phyloP scores from a whole-genome alignment of 2,113 vertebrate species.

The Pantherophis guttatus region DNA sequence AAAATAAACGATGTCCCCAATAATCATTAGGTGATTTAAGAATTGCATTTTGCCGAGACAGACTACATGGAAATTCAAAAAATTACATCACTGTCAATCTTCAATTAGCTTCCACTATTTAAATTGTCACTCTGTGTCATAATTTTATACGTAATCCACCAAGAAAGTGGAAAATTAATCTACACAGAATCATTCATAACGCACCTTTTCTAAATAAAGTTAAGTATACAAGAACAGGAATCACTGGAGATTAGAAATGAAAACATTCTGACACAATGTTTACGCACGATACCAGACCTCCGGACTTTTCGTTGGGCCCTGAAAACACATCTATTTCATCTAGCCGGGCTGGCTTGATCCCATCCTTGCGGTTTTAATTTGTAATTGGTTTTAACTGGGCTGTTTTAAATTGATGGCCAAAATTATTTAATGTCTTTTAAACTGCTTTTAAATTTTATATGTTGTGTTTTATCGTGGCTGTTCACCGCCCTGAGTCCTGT shows the following conservation, averaged over 20 bases:
- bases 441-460: no score
- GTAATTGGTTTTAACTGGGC: no score
- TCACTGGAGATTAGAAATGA: background rate
- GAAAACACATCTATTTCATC: no score
- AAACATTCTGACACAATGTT: background rate
- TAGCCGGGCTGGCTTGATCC: no score
- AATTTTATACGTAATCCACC: background rate
- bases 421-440: no score
- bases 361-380: no score
- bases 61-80: background rate
- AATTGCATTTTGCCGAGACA: rapidly evolving
- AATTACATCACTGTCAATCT: background rate
- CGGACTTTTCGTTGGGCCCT: no score
- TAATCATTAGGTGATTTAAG: background rate
- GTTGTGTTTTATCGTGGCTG: no score
- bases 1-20: slow-evolving; percentile 5
- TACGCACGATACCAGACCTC: no score
- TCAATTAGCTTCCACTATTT: slow-evolving; percentile 5
- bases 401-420: no score
- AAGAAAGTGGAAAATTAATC: background rate
- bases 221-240: rapidly evolving
- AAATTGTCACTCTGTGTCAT: background rate
- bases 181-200: background rate
- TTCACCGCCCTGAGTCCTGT: no score
- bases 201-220: background rate